A percentile compares a stretch with the other conserved stretches of the same genome.
These are phyloP conservation scores for Ditula angustiorana DNA, from an alignment of 2,888 invertebrate genomes.

Conservation along the genomic window DNA sequence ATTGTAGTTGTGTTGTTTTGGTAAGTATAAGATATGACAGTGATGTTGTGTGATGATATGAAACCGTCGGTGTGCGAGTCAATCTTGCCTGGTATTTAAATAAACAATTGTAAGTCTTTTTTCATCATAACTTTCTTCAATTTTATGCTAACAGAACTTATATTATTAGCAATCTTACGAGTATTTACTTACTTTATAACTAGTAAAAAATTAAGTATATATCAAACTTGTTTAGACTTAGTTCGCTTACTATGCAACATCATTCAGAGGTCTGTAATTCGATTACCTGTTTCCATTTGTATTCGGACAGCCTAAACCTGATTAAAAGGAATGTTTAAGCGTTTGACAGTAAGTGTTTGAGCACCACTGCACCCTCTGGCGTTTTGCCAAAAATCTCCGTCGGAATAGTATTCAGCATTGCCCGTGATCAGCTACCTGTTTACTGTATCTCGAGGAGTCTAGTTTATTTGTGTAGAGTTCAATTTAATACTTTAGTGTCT, in stretches of 20 bases:
- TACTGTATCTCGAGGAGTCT: slow-evolving; percentile 26
- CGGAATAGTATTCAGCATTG: slow-evolving; percentile 4
- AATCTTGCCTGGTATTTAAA: too few species aligned
- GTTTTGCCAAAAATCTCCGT: slow-evolving; percentile 56
- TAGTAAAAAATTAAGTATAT: too few species aligned
- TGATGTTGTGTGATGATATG: too few species aligned
- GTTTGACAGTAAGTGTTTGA: slow-evolving; percentile 64
- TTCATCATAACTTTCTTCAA: too few species aligned
- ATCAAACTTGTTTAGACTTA: not conserved
- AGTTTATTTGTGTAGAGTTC: slow-evolving; percentile 32
- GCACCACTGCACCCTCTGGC: slow-evolving; percentile 60
- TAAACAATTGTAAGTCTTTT: too few species aligned
- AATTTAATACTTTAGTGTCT: slow-evolving; percentile 1
- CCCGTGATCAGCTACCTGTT: slow-evolving; percentile 29
- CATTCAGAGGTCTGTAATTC: not conserved
- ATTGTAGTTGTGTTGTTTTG: too few species aligned
- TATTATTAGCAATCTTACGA: too few species aligned
- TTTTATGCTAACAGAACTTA: too few species aligned
- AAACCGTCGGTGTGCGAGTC: too few species aligned
- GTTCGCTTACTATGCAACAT: not conserved
- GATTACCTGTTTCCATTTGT: not conserved
- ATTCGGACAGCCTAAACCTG: slow-evolving; percentile 43
- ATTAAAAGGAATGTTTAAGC: slow-evolving; percentile 54
- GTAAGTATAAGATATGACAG: too few species aligned
- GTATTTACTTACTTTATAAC: too few species aligned